These are phyloP conservation scores for Menura novaehollandiae DNA, from an alignment of 2,113 vertebrate genomes.

Conservation along the genomic window DNA sequence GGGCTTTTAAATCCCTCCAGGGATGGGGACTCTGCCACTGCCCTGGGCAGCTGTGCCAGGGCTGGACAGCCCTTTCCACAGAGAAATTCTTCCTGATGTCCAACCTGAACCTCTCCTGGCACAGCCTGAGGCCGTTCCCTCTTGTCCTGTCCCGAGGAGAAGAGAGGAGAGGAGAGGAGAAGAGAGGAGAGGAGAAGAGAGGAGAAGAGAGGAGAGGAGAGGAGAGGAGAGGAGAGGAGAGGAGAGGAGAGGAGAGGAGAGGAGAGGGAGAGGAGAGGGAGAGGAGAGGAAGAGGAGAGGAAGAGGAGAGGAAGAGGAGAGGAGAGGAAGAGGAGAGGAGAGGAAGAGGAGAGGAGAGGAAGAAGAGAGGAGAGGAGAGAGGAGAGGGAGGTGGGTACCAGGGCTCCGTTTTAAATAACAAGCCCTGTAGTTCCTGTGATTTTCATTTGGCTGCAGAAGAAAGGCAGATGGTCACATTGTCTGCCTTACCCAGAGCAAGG, in stretches of 20 bases:
- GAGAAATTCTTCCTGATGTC: not conserved
- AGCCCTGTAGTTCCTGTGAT: not conserved
- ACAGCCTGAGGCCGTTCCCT: not conserved
- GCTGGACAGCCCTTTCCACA: not conserved
- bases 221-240: too few species aligned
- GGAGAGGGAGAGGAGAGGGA: not conserved
- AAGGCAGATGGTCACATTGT: slow-evolving; percentile 9
- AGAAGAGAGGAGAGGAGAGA: not conserved
- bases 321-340: not conserved
- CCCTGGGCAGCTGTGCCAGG: not conserved
- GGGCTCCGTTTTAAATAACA: not conserved
- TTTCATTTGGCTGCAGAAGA: slow-evolving; percentile 24
- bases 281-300: too few species aligned
- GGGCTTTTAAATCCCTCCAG: not conserved
- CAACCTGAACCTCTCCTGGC: not conserved
- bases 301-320: too few species aligned
- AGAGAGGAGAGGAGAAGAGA: too few species aligned
- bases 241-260: too few species aligned
- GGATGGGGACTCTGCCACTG: not conserved
- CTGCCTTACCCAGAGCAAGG: slow-evolving; percentile 14
- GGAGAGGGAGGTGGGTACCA: not conserved
- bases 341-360: too few species aligned
- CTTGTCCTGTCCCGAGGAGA: not conserved
- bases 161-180: not conserved
- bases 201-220: not conserved